These are phyloP conservation scores for Polia nebulosa DNA, from an alignment of 2,888 invertebrate species.

Conservation along the genomic window DNA sequence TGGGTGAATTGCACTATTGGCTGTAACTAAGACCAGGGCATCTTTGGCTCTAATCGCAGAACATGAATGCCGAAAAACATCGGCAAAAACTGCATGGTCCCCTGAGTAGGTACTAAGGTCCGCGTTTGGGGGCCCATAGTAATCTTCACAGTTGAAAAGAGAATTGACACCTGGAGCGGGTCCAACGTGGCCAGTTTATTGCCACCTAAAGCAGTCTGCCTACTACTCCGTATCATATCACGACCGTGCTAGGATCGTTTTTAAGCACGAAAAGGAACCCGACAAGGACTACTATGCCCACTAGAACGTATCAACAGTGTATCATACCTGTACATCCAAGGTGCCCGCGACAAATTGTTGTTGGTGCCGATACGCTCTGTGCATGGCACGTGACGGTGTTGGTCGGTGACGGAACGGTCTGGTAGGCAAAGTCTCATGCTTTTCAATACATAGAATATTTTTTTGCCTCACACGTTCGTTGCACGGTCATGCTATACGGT, in stretches of 20 bases:
- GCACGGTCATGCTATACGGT: background rate
- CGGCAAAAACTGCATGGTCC: background rate
- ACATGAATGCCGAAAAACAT: background rate
- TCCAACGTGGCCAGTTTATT: constrained; percentile 79
- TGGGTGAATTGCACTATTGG: background rate
- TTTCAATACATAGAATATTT: background rate
- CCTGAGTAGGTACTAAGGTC: background rate
- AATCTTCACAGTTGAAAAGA: constrained; percentile 76
- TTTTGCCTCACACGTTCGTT: background rate
- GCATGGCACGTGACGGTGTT: too few species aligned
- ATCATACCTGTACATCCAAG: background rate
- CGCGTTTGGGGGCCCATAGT: constrained; percentile 22
- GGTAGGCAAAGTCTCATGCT: background rate
- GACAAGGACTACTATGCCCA: too few species aligned
- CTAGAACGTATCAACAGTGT: background rate
- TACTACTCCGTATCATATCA: background rate
- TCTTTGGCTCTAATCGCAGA: too few species aligned
- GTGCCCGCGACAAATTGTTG: background rate
- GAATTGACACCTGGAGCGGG: constrained; percentile 77
- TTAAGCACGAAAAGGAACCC: background rate
- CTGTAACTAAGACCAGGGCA: too few species aligned
- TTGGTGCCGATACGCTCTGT: background rate
- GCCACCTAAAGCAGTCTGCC: constrained; percentile 71
- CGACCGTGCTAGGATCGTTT: background rate
- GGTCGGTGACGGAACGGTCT: background rate